Evolutionary conservation across 2,888 invertebrate species (phyloP), one percentile per base, ranked within the genome.

Genomic region (Scaptomyza reducta): DNA sequence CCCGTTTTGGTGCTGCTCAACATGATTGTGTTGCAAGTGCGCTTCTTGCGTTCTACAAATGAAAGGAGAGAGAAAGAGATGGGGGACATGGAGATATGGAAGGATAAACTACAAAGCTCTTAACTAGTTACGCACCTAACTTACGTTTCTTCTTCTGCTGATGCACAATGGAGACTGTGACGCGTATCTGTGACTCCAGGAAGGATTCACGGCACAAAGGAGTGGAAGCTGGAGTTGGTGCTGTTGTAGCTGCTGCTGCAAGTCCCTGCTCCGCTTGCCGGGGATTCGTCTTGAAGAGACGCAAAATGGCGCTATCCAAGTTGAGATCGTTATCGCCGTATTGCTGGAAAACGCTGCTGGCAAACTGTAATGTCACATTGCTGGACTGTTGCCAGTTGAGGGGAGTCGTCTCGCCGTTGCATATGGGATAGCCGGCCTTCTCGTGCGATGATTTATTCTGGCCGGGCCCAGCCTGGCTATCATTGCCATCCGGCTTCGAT

Each of bases 11-110:
- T 85, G 46, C 82, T 84, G 71, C 90, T 91, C 81, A 92, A 80
- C 92, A 92, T 92, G 47, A 90, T 76, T 11, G 91, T 91, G 62
- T 91, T 91, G 79, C 91, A 91, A 59, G 90, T 91, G 65, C 90
- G 90, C 85, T 91, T 91, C 85, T 89, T 91, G 53, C 84, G 90
- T 60, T 90, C 91, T 90, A 60, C 7, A 13, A 3, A 10, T 3
- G 1, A 10, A 7, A 27, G 10, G 13, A 13, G 13, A 38, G 14
- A 38, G 35, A 38, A 9, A 40, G 14, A 31, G 31, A 31, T 25
- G 27, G 7, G 14, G 38, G 7, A 6, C 9, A 14, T 38, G 38
- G 38, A 38, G 9, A 38, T 40, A 40, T 16, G 16, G n/a, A 16
- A 40, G 16, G 16, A 1, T 38, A 9, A 38, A 38, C 38, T 14